Percentiles rank a stretch among this genome's conserved stretches.
Evolutionary conservation across 2,113 vertebrate genomes (phyloP).

Genomic region (Daubentonia madagascariensis): DNA sequence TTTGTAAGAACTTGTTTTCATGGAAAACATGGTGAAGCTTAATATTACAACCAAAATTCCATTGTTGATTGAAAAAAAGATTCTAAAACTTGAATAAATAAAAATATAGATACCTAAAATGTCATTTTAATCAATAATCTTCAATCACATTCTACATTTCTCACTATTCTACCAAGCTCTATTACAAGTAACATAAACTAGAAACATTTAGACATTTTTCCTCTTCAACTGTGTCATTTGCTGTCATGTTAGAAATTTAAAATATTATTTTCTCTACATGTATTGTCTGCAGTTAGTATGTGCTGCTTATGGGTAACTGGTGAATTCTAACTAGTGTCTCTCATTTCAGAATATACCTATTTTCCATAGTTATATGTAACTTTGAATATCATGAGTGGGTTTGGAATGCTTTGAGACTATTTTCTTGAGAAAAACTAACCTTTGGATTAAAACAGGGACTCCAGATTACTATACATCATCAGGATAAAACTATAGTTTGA

Average conservation of each 20-base stretch:
- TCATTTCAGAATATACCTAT: not conserved
- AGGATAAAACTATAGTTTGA: not conserved
- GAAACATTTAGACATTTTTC: not conserved
- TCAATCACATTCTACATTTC: not conserved
- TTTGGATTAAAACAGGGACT: not conserved
- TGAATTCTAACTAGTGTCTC: not conserved
- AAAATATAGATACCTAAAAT: not conserved
- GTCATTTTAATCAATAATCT: not conserved
- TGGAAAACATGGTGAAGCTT: not conserved
- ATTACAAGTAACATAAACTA: not conserved
- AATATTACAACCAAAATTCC: not conserved
- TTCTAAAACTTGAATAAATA: not conserved
- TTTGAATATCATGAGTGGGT: not conserved
- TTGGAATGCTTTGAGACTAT: not conserved
- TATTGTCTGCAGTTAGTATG: not conserved
- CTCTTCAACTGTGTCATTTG: not conserved
- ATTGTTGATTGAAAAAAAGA: not conserved
- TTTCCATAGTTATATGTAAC: not conserved
- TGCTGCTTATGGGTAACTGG: not conserved
- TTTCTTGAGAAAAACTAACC: not conserved
- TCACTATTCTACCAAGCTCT: not conserved
- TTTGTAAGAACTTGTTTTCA: not conserved
- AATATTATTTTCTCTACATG: not conserved
- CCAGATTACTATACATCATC: not conserved
- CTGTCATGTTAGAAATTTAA: not conserved